phyloP scores from a whole-genome alignment of 2,797 vertebrate species.

The Pygocentrus nattereri region DNA sequence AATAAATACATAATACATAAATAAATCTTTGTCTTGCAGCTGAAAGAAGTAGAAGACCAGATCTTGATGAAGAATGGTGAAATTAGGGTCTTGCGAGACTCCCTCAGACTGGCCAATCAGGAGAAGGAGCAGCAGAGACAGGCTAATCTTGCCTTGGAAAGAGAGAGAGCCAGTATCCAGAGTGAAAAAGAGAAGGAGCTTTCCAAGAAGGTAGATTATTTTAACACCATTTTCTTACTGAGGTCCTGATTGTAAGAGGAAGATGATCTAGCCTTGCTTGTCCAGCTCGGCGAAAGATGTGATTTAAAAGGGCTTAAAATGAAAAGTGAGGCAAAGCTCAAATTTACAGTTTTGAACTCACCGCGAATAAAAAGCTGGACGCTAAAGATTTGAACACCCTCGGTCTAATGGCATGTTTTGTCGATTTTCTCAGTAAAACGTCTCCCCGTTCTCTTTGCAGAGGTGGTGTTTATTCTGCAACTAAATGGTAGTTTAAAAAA shows the following conservation, averaged over 20 bases:
- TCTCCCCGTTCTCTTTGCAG: too few relatives aligned
- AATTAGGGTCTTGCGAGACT: slow-evolving; percentile 92
- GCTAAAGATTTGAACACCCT: too few relatives aligned
- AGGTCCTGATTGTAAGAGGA: not conserved
- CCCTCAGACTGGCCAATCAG: slow-evolving; percentile 83
- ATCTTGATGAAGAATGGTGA: slow-evolving; percentile 92
- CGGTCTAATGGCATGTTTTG: too few relatives aligned
- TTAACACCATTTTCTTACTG: not conserved
- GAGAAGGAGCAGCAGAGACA: slow-evolving; percentile 87
- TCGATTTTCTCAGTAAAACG: too few relatives aligned
- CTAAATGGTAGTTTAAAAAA: too few relatives aligned
- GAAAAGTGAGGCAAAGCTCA: too few relatives aligned
- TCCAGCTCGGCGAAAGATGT: too few relatives aligned
- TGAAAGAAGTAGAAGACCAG: slow-evolving; percentile 89
- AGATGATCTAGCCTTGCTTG: not conserved
- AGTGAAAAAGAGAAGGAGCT: slow-evolving; percentile 90
- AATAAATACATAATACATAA: not conserved
- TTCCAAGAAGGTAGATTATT: slow-evolving; percentile 83
- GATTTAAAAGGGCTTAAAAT: too few relatives aligned
- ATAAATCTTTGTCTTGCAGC: slow-evolving; percentile 70
- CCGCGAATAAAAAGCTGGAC: too few relatives aligned
- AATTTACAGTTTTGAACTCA: too few relatives aligned
- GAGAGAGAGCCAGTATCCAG: slow-evolving; percentile 78
- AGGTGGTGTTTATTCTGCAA: too few relatives aligned
- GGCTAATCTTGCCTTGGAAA: slow-evolving; percentile 79